Evolutionary conservation across 2,888 invertebrate genomes (phyloP).

Genomic region (Nudaria mundana): DNA sequence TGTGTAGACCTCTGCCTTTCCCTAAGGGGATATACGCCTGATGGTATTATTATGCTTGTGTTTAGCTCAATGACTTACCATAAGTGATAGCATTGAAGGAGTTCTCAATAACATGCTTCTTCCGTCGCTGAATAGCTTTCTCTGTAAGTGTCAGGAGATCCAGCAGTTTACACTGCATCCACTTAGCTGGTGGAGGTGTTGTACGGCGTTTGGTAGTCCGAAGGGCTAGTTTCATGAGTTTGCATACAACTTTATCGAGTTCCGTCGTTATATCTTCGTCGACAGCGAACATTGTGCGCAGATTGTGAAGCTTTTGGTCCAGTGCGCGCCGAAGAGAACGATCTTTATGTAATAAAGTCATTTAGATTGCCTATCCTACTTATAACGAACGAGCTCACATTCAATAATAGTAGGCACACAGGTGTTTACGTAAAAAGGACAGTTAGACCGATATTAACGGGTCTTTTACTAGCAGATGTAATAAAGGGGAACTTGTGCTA

Average conservation of each 20-base stretch:
- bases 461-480: too few relatives aligned
- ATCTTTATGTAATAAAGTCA: too few relatives aligned
- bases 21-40: too few relatives aligned
- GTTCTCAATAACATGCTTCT: constrained; percentile 42
- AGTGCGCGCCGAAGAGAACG: constrained; percentile 57
- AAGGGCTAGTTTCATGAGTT: constrained; percentile 62
- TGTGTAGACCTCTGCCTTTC: too few relatives aligned
- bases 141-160: constrained; percentile 66
- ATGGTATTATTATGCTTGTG: too few relatives aligned
- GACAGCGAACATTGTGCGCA: constrained; percentile 52
- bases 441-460: too few relatives aligned
- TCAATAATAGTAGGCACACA: too few relatives aligned
- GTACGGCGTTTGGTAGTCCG: constrained; percentile 41
- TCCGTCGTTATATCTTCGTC: constrained; percentile 64
- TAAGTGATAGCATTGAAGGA: constrained; percentile 43
- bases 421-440: too few relatives aligned
- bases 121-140: constrained; percentile 58
- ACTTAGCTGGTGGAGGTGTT: constrained; percentile 48
- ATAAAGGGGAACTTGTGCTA: too few relatives aligned
- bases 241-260: constrained; percentile 59
- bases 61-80: constrained; percentile 45
- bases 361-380: too few relatives aligned
- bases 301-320: constrained; percentile 57
- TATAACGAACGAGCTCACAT: too few relatives aligned
- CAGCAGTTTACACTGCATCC: constrained; percentile 67